phyloP scores from a whole-genome alignment of 2,113 vertebrate genomes.

The Anolis carolinensis region DNA sequence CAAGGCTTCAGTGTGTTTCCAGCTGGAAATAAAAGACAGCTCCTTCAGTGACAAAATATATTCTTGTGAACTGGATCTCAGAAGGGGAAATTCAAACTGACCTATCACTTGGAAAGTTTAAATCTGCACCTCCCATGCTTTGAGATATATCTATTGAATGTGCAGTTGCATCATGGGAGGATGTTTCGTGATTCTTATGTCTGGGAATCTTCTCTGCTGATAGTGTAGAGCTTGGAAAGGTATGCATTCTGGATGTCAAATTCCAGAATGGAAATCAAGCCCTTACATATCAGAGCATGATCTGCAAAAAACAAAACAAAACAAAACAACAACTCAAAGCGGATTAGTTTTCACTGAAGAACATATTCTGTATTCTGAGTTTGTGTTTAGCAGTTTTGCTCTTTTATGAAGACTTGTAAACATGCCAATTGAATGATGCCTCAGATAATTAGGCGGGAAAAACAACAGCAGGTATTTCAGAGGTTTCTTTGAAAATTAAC shows the following conservation, averaged over 20 bases:
- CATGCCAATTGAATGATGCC: slow-evolving; percentile 42
- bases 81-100: too few relatives aligned
- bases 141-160: too few relatives aligned
- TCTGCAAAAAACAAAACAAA: background rate
- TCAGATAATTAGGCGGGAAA: slow-evolving; percentile 53
- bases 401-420: background rate
- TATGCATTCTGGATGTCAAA: background rate
- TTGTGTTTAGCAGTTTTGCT: background rate
- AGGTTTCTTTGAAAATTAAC: slow-evolving; percentile 27
- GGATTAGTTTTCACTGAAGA: background rate
- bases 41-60: too few relatives aligned
- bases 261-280: background rate
- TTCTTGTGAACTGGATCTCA: too few relatives aligned
- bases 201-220: too few relatives aligned
- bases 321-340: too few relatives aligned
- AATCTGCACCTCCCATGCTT: too few relatives aligned
- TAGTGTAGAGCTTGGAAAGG: background rate
- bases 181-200: too few relatives aligned
- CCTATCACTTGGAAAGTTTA: too few relatives aligned
- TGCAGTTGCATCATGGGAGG: too few relatives aligned
- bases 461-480: slow-evolving; percentile 33
- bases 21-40: too few relatives aligned
- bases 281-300: background rate
- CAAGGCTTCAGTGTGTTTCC: too few relatives aligned
- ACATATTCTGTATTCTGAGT: background rate